Percentiles rank a stretch among this genome's conserved stretches.
Conservation (phyloP, 1,140 invertebrate genomes). For the Formica selysi region DNA sequence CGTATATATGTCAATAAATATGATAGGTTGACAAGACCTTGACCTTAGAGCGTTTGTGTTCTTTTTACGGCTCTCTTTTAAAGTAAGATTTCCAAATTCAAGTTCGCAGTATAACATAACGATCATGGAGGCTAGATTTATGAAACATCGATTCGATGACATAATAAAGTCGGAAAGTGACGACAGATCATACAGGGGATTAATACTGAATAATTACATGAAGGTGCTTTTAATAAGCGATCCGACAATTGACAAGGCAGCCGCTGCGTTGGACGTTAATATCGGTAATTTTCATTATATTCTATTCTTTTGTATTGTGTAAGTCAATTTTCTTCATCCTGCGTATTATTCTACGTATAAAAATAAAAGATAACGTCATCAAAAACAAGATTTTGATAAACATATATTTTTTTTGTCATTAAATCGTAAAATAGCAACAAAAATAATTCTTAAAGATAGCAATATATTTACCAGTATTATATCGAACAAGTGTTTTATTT, state of each 20-base stretch:
- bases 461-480: no score
- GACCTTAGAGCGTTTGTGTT: not conserved
- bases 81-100: not conserved
- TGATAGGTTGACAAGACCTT: not conserved
- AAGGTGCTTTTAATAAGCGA: slow-evolving; percentile 97
- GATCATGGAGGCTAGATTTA: not conserved
- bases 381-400: not conserved
- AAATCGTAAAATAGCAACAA: not conserved
- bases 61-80: not conserved
- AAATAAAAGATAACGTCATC: not conserved
- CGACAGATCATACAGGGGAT: slow-evolving; percentile 92
- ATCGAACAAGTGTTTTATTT: no score
- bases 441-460: not conserved
- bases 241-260: slow-evolving; percentile 96
- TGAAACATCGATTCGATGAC: slow-evolving; percentile 84
- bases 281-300: slow-evolving; percentile 88
- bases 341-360: not conserved
- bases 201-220: slow-evolving; percentile 94
- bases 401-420: not conserved
- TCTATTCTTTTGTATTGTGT: not conserved
- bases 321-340: not conserved
- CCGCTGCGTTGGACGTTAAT: slow-evolving; percentile 93
- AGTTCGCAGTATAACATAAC: not conserved
- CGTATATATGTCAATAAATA: not conserved
- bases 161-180: slow-evolving; percentile 94